Evolutionary conservation across 2,888 invertebrate genomes (phyloP).

Genomic region (Stenolophus ochropezus): DNA sequence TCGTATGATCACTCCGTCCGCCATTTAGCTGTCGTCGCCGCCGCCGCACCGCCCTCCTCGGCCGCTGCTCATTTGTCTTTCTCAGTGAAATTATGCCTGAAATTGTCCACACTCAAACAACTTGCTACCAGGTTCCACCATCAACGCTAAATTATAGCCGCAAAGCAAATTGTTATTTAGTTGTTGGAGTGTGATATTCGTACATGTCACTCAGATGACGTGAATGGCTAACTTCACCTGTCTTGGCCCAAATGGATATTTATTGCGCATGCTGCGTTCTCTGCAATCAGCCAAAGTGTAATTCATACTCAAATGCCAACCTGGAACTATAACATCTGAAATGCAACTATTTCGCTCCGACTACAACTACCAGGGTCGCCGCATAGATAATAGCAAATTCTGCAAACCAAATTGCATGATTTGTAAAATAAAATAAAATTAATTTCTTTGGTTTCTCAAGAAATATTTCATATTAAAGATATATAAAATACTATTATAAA

Average conservation of each 20-base stretch:
- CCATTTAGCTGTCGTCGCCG: constrained; percentile 23
- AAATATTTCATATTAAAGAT: too few relatives aligned
- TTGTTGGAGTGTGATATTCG: constrained; percentile 18
- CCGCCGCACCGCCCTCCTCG: background rate
- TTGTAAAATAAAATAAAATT: too few relatives aligned
- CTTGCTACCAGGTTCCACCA: constrained; percentile 13
- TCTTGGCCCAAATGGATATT: constrained; percentile 18
- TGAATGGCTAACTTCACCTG: constrained; percentile 25
- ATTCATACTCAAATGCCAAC: background rate
- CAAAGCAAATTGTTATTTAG: constrained; percentile 38
- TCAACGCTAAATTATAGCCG: constrained; percentile 31
- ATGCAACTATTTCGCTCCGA: background rate
- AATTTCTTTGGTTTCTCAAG: too few relatives aligned
- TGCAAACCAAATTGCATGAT: too few relatives aligned
- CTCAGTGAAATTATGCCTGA: constrained; percentile 44
- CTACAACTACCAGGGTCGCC: background rate
- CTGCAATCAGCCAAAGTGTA: constrained; percentile 8
- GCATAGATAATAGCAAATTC: too few relatives aligned
- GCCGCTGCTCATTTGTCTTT: constrained; percentile 33
- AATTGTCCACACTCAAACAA: constrained; percentile 44
- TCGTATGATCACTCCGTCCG: constrained; percentile 6
- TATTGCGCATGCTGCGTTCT: background rate
- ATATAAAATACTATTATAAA: too few relatives aligned
- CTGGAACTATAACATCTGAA: background rate
- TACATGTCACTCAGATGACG: background rate